Evolutionary conservation across 2,113 vertebrate species (phyloP).

Genomic region (Equus quagga): DNA sequence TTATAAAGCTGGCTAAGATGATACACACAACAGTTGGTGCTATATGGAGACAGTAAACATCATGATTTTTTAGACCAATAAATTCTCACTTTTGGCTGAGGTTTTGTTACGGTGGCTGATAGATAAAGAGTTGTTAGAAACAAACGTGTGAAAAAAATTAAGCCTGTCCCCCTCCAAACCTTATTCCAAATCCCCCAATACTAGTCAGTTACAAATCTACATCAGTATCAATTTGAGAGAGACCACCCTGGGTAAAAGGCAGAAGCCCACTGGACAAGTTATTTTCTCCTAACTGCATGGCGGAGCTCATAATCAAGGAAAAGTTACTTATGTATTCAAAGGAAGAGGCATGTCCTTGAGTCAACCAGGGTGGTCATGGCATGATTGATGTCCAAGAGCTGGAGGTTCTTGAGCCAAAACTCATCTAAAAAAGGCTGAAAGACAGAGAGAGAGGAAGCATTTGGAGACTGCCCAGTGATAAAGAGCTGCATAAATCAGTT

Average conservation of each 20-base stretch:
- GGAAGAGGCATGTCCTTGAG: neutral
- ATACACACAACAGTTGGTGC: neutral
- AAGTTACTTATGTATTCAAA: constrained; percentile 51
- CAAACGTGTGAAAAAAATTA: neutral
- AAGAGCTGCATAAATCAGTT: neutral
- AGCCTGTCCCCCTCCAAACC: neutral
- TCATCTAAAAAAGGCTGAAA: neutral
- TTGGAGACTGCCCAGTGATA: neutral
- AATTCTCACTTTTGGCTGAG: neutral
- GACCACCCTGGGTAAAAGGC: neutral
- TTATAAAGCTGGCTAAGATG: neutral
- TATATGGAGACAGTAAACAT: neutral
- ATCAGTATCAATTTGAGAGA: neutral
- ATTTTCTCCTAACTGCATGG: neutral
- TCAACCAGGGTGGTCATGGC: neutral
- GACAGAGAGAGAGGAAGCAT: neutral
- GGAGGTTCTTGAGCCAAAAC: neutral
- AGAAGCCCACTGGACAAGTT: neutral
- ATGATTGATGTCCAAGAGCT: neutral
- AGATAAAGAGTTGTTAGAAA: constrained; percentile 44
- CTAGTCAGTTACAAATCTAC: neutral
- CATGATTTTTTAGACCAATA: neutral
- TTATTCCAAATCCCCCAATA: neutral
- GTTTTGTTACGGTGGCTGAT: neutral
- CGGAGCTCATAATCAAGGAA: neutral